Evolutionary conservation across 2,888 invertebrate genomes (phyloP).

Genomic region (Habrosyne pyritoides): DNA sequence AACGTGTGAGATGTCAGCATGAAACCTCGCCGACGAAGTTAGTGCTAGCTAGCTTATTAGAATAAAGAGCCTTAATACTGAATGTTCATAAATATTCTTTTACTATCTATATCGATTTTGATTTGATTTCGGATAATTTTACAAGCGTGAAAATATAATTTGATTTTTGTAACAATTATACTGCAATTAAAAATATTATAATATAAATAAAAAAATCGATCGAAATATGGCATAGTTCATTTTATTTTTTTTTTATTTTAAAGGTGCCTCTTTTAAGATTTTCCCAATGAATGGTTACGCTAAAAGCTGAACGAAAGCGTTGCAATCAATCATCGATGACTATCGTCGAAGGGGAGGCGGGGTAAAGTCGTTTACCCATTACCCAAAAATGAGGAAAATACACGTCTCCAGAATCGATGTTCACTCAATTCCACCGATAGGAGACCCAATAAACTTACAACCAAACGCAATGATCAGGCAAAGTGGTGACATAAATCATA

Average conservation of each 20-base stretch:
- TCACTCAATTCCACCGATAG: constrained; percentile 33
- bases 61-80: too few species aligned
- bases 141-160: too few species aligned
- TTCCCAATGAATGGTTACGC: constrained; percentile 52
- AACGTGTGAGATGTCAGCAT: too few species aligned
- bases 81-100: too few species aligned
- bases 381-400: constrained; percentile 50
- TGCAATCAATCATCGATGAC: constrained; percentile 61
- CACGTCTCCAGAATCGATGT: constrained; percentile 34
- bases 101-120: too few species aligned
- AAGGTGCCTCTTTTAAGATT: constrained; percentile 49
- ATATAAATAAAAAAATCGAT: not conserved
- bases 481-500: constrained; percentile 20
- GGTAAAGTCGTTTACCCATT: constrained; percentile 46
- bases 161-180: too few species aligned
- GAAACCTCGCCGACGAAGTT: too few species aligned
- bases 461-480: constrained; percentile 26
- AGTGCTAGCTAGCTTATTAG: too few species aligned
- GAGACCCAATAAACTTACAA: constrained; percentile 22
- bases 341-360: constrained; percentile 42
- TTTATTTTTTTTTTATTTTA: constrained; percentile 23
- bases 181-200: too few species aligned
- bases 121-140: too few species aligned
- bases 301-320: constrained; percentile 50
- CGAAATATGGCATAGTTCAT: not conserved